These are phyloP conservation scores for Drosophila asahinai DNA, from an alignment of 1,140 invertebrate species.

Conservation along the genomic window DNA sequence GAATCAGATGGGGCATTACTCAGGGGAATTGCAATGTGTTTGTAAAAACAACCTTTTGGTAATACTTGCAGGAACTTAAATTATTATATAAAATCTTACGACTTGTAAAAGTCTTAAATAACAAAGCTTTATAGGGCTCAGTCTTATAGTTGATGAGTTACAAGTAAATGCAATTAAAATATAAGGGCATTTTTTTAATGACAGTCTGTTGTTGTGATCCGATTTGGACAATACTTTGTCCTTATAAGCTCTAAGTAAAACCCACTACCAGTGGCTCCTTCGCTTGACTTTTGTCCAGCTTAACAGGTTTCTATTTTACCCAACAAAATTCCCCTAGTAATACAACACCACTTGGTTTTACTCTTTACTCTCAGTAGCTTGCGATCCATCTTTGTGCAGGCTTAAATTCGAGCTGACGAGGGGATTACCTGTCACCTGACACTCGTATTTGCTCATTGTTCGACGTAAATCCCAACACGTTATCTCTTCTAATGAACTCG, in stretches of 20 bases:
- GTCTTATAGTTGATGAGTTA: not conserved
- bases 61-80: conserved; percentile 1
- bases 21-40: not conserved
- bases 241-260: not conserved
- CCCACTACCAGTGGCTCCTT: not conserved
- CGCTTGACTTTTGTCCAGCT: not conserved
- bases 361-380: not conserved
- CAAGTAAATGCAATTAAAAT: not conserved
- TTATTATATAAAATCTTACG: not conserved
- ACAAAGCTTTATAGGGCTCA: not conserved
- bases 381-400: conserved; percentile 8
- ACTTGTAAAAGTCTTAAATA: not conserved
- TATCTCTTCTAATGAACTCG: conserved; percentile 38
- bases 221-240: too few species aligned
- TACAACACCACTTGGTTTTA: not conserved
- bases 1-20: not conserved
- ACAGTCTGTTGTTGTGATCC: too few species aligned
- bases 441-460: conserved; percentile 7
- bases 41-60: conserved; percentile 11
- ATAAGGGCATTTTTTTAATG: not conserved
- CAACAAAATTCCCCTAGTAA: not conserved
- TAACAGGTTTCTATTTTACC: conserved; percentile 3
- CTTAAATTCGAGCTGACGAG: conserved; percentile 16
- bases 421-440: conserved; percentile 31
- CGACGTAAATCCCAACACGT: not conserved